Evolutionary conservation across 1,140 invertebrate genomes (phyloP), one percentile per base, ranked within the genome.

Genomic region (Camponotus floridanus): DNA sequence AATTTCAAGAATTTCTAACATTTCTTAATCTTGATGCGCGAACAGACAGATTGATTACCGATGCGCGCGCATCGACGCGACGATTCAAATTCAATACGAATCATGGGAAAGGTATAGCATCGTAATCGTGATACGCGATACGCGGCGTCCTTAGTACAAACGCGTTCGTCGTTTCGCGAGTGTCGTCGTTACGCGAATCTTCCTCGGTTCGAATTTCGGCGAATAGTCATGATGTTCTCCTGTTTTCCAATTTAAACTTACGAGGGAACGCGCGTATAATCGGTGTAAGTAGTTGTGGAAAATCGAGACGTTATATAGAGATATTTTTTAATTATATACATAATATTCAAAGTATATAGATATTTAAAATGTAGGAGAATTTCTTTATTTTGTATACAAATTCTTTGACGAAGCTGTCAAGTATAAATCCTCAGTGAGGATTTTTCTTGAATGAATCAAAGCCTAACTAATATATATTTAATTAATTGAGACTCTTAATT

Each of bases 51-150:
- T 1, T 5, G 6, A 26, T 26, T 57, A 13, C 9, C 9, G 9
- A 31, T 86, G 84, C 68, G 83, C 42, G 76, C 88, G 87, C 88
- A 73, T 61, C 15, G 6, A 9, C n/a, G 0, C 21, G 39, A 76
- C 48, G 68, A 85, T 89, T 89, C 57, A 84, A 89, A 88, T 39
- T 78, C 45, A 65, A 85, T 85, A 88, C 55, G 26, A 85, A 80
- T 36, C 61, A 85, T n/a, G 36, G 33, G 39, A 33, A 51, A 79
- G 62, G 11, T 55, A 48, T 76, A 31, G 31, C 36, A 1, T 26
- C 26, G 1, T 45, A 51, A 73, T 71, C 74, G 33, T 62, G 76
- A 79, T 51, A 51, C 55, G 45, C 31, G 51, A 81, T 51, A 33
- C 18, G 68, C 31, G 31, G 39, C 39, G 31, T 88, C 36, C 59